These are phyloP conservation scores for Alsophila aescularia DNA, from an alignment of 2,888 invertebrate genomes.

Conservation along the genomic window DNA sequence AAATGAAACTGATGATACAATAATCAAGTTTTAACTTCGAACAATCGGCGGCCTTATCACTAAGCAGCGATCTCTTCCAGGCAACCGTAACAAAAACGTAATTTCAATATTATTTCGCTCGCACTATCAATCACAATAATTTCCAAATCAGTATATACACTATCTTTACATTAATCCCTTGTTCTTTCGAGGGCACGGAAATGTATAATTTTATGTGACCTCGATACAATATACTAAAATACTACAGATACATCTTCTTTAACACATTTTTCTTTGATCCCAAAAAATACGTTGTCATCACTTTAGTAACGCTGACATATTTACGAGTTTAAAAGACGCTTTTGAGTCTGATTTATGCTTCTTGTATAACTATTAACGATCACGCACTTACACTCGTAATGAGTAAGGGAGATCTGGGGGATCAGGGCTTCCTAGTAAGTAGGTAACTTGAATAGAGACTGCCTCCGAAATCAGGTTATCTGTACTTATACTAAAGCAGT, in stretches of 20 bases:
- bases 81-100: no score
- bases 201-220: conserved; percentile 10
- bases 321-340: conserved; percentile 7
- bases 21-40: no score
- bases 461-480: no score
- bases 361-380: conserved; percentile 8
- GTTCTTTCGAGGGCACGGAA: background rate
- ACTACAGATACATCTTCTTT: background rate
- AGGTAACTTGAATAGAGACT: no score
- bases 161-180: background rate
- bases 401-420: no score
- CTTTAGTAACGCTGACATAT: conserved; percentile 5
- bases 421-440: no score
- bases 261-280: conserved; percentile 20
- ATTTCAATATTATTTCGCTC: no score
- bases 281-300: conserved; percentile 9
- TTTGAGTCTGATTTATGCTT: conserved; percentile 9
- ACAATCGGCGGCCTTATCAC: no score
- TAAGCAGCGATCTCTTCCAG: no score
- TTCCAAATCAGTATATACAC: no score
- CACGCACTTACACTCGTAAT: background rate
- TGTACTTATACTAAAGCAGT: no score
- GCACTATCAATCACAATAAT: background rate
- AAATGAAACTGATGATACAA: no score
- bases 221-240: conserved; percentile 1